phyloP scores from a whole-genome alignment of 2,113 vertebrate species.

The Xiphophorus maculatus region DNA sequence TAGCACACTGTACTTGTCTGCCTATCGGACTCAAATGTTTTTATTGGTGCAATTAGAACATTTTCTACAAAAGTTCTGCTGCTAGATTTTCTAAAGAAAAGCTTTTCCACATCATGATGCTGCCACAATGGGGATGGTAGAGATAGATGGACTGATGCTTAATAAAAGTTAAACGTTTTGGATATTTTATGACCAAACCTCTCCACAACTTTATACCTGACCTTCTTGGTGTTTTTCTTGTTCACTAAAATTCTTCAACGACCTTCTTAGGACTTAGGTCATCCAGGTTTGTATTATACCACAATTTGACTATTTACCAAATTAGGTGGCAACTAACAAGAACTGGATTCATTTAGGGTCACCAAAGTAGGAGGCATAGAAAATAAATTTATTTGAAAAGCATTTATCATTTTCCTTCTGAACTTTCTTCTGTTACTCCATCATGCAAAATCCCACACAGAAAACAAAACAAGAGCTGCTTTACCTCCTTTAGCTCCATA shows the following conservation, averaged over 20 bases:
- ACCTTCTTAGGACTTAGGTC: too few species aligned
- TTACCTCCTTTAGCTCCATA: too few species aligned
- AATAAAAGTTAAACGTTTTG: not conserved
- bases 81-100: too few species aligned
- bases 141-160: not conserved
- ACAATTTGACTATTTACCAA: not conserved
- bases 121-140: not conserved
- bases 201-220: not conserved
- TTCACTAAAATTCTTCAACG: too few species aligned
- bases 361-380: not conserved
- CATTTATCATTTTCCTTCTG: not conserved
- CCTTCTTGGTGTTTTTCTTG: not conserved
- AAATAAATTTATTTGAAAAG: not conserved
- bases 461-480: not conserved
- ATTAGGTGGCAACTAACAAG: not conserved
- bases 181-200: not conserved
- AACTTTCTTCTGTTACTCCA: not conserved
- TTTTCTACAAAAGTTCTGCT: too few species aligned
- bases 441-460: not conserved
- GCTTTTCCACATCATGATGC: too few species aligned
- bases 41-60: too few species aligned
- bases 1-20: too few species aligned
- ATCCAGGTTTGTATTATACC: not conserved
- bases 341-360: not conserved
- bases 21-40: too few species aligned